Percentiles rank a stretch among this genome's conserved stretches.
phyloP scores from a whole-genome alignment of 2,113 vertebrate species.

The Poeciliopsis turrubarensis region DNA sequence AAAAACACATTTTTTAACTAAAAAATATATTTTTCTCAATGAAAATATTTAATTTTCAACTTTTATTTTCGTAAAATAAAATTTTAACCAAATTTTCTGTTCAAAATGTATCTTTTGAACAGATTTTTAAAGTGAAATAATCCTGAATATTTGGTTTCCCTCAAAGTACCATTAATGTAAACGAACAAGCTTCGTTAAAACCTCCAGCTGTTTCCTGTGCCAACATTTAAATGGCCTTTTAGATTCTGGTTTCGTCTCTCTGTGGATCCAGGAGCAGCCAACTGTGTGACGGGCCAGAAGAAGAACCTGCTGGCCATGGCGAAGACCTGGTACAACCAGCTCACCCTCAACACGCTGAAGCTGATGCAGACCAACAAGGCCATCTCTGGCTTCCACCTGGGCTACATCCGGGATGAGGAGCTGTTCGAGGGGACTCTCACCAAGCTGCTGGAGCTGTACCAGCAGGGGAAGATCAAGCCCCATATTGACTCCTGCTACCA shows the following conservation, averaged over 20 bases:
- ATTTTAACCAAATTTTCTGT: too few species aligned
- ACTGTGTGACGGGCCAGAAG: slow-evolving; percentile 87
- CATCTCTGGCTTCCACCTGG: slow-evolving; percentile 87
- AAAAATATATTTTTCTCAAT: too few species aligned
- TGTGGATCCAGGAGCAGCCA: slow-evolving; percentile 82
- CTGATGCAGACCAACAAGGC: slow-evolving; percentile 88
- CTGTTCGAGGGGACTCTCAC: slow-evolving; percentile 76
- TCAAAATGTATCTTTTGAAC: too few species aligned
- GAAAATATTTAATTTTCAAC: too few species aligned
- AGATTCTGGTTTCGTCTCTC: background rate
- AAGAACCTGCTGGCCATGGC: slow-evolving; percentile 89
- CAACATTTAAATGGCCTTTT: background rate
- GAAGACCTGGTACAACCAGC: slow-evolving; percentile 93
- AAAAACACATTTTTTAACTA: too few species aligned
- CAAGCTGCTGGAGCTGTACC: slow-evolving; percentile 84
- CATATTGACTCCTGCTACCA: slow-evolving; percentile 89
- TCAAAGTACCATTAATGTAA: too few species aligned
- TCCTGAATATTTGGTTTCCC: too few species aligned
- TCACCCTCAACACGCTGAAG: slow-evolving; percentile 86
- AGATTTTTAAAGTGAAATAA: too few species aligned
- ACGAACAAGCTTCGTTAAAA: too few species aligned
- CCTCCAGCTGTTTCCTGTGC: too few species aligned
- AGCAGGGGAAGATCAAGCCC: slow-evolving; percentile 91
- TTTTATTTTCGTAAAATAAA: too few species aligned
- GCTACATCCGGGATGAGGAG: slow-evolving; percentile 74